Conservation (phyloP, 1,140 invertebrate species). For the Megathymus violae region DNA sequence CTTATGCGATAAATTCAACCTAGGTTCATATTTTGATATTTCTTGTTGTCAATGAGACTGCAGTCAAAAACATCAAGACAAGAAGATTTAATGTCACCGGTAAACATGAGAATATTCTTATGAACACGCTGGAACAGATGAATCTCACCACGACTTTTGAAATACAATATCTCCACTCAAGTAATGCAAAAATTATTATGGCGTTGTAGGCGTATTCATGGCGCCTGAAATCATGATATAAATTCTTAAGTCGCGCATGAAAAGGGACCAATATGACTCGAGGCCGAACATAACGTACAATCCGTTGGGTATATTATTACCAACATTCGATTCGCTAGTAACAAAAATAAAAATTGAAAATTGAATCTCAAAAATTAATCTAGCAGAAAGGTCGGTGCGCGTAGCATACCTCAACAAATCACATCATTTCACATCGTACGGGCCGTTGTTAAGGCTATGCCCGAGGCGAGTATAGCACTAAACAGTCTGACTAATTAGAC, state of each 20-base stretch:
- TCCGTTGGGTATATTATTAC: slow-evolving; percentile 38
- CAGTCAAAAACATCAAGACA: slow-evolving; percentile 69
- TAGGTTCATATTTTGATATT: slow-evolving; percentile 60
- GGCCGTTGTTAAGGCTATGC: slow-evolving; percentile 56
- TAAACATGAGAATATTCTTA: slow-evolving; percentile 68
- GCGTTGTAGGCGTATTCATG: slow-evolving; percentile 68
- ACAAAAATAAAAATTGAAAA: slow-evolving; percentile 37
- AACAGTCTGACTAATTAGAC: slow-evolving; percentile 82
- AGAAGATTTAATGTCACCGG: slow-evolving; percentile 73
- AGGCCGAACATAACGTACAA: slow-evolving; percentile 40
- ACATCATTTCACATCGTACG: slow-evolving; percentile 65
- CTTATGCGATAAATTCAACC: slow-evolving; percentile 60
- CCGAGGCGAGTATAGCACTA: slow-evolving; percentile 69
- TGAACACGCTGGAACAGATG: slow-evolving; percentile 71
- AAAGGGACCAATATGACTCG: slow-evolving; percentile 48
- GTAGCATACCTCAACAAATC: slow-evolving; percentile 63
- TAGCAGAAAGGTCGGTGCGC: slow-evolving; percentile 34
- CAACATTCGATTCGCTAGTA: slow-evolving; percentile 32
- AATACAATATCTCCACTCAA: slow-evolving; percentile 68
- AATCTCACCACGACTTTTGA: slow-evolving; percentile 78
- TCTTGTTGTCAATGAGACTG: slow-evolving; percentile 60
- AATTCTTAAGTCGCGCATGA: slow-evolving; percentile 47
- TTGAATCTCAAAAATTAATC: slow-evolving; percentile 43
- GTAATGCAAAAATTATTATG: slow-evolving; percentile 63
- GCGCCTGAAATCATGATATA: slow-evolving; percentile 57